Base-by-base conservation (phyloP, 2,113 vertebrate genomes). In the Bos javanicus region DNA sequence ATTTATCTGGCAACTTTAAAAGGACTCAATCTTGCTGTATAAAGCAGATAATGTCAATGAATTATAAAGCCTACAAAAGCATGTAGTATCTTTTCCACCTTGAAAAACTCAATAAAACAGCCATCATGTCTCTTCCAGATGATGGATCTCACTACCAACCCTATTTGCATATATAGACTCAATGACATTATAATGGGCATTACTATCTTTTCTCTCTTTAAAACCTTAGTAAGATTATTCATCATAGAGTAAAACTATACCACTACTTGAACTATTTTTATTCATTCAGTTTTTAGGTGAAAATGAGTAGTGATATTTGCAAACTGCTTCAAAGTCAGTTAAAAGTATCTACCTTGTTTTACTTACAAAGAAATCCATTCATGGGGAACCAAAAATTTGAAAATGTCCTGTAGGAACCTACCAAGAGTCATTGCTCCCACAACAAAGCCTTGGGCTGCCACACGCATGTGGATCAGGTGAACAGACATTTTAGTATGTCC, bases 391-490 rank as follows among this genome's bases (percentile, higher is more conserved):
- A 0, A 3, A 48, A 50, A 78, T 4, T 2, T 76, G 56, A 48
- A 52, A 50, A 48, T 39, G 56, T 90, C 60, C 85, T 0, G 0
- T 0, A 8, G 2, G 2, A 67, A 98, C 99, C 0, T 98, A 99
- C 99, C 99, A 2, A 99, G 8, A 0, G 99, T 99, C 98, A 99
- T 99, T 0, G 99, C 99, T 95, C 99, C 99, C 23, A 99, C 99
- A 0, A 99, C 99, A 2, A 99, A 99, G 90, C 99, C 99, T 96
- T 99, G 99, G 0, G 99, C 99, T 0, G 99, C 99, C n/a, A 99
- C 99, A 0, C 99, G 99, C 99, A 99, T 99, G 98, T 99, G 99
- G 86, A 99, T 99, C 89, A 99, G 98, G 95, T 99, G 99, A 4
- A 99, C 97, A 0, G 99, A 99, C 99, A 99, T 99, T 91, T 99